Evolutionary conservation across 2,888 invertebrate genomes (phyloP).

Genomic region (Nomada goodeniana): DNA sequence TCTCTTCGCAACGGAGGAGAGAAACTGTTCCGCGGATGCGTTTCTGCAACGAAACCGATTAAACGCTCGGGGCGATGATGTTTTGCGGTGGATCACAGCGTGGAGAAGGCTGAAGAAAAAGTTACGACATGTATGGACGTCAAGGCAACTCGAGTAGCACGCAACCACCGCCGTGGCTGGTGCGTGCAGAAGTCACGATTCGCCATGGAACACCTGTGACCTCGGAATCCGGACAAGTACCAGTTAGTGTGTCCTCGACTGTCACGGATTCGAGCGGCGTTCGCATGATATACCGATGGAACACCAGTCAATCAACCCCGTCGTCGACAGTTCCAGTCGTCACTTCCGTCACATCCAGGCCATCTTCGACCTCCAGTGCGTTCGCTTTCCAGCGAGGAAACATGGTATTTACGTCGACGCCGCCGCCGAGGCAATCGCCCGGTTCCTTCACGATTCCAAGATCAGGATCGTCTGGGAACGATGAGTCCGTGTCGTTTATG

Average conservation of each 20-base stretch:
- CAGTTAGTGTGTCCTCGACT: slow-evolving; percentile 78
- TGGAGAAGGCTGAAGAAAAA: slow-evolving; percentile 55
- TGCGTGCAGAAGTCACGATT: slow-evolving; percentile 89
- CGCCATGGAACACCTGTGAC: slow-evolving; percentile 85
- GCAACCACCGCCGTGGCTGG: slow-evolving; percentile 87
- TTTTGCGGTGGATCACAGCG: slow-evolving; percentile 66
- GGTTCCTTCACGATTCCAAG: slow-evolving; percentile 78
- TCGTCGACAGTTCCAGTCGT: slow-evolving; percentile 30
- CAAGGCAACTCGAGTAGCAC: slow-evolving; percentile 54
- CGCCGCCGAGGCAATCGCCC: slow-evolving; percentile 76
- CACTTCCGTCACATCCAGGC: slow-evolving; percentile 19
- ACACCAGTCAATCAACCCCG: slow-evolving; percentile 71
- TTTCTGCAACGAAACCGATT: slow-evolving; percentile 33
- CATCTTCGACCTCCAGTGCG: slow-evolving; percentile 56
- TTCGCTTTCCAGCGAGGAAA: slow-evolving; percentile 86
- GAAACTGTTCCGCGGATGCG: slow-evolving; percentile 28
- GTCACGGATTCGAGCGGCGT: slow-evolving; percentile 84
- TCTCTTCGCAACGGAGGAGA: slow-evolving; percentile 43
- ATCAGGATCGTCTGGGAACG: slow-evolving; percentile 66
- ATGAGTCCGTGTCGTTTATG: slow-evolving; percentile 61
- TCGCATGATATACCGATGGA: slow-evolving; percentile 86
- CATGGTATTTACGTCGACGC: slow-evolving; percentile 85
- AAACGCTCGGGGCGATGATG: slow-evolving; percentile 57
- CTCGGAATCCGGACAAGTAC: slow-evolving; percentile 73
- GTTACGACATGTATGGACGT: slow-evolving; percentile 67